Conservation (phyloP, 30 jellyfish, hydroid and myxozoan species). For the Turritopsis rubra region DNA sequence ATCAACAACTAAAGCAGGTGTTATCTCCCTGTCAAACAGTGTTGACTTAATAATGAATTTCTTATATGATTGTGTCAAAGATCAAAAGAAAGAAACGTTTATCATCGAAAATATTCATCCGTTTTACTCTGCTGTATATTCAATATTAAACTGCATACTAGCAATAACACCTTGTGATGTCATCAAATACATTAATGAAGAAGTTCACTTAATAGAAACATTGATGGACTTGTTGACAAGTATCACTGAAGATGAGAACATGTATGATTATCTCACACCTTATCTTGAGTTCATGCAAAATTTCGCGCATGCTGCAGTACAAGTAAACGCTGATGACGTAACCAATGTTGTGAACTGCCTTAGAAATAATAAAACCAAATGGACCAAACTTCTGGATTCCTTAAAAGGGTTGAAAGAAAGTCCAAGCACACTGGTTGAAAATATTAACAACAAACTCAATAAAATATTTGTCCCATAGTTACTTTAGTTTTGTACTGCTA, state of each 20-base stretch:
- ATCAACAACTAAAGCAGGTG: constrained; percentile 15
- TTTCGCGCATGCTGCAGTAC: background rate
- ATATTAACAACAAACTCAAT: background rate
- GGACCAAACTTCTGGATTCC: background rate
- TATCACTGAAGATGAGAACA: background rate
- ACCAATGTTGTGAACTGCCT: background rate
- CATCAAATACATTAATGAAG: background rate
- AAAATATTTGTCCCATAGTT: background rate
- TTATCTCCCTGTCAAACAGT: background rate
- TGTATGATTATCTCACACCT: background rate
- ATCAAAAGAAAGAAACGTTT: background rate
- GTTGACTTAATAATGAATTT: background rate
- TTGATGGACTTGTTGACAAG: background rate
- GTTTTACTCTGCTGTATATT: background rate
- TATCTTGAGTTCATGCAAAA: background rate
- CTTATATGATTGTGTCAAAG: background rate
- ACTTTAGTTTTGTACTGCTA: background rate
- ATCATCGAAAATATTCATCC: background rate
- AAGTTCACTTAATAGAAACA: background rate
- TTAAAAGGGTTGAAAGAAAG: background rate
- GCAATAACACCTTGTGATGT: background rate
- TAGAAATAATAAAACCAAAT: background rate
- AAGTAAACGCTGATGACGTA: background rate
- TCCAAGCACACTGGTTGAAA: background rate
- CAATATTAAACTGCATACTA: background rate